Conservation (phyloP, 2,113 vertebrate genomes). For the Perca schrenkii region DNA sequence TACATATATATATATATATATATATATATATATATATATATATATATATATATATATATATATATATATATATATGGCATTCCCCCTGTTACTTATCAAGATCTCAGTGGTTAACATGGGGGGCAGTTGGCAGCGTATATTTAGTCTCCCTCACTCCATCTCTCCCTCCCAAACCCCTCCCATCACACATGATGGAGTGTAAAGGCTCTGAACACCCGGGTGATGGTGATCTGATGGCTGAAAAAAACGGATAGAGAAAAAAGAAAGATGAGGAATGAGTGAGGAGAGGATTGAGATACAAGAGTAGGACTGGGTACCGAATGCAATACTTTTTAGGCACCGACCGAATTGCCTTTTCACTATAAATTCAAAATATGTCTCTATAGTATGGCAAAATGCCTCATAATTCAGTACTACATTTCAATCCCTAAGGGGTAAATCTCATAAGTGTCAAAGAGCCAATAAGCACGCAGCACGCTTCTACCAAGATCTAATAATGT, state of each 20-base stretch:
- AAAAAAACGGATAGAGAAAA: not conserved
- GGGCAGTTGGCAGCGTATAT: conserved; percentile 21
- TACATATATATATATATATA: not conserved
- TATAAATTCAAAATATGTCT: no score
- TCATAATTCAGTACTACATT: no score
- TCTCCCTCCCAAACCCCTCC: conserved; percentile 4
- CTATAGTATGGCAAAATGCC: no score
- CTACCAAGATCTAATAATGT: no score
- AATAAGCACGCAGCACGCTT: no score
- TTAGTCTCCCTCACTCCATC: conserved; percentile 10
- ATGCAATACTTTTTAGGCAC: no score
- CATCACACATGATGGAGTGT: conserved; percentile 3
- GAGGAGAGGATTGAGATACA: not conserved
- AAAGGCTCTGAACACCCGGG: conserved; percentile 2
- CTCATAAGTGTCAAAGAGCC: no score
- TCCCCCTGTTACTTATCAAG: conserved; percentile 68
- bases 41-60: no score
- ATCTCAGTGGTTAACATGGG: conserved; percentile 59
- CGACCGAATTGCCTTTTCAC: no score
- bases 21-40: not conserved
- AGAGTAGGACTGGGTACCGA: no score
- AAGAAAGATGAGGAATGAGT: not conserved
- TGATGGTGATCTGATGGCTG: not conserved
- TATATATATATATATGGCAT: not conserved
- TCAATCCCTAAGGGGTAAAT: no score